Evolutionary conservation across 1,140 invertebrate species (phyloP), one percentile per base, ranked within the genome.

Genomic region (Micrasema longulum): DNA sequence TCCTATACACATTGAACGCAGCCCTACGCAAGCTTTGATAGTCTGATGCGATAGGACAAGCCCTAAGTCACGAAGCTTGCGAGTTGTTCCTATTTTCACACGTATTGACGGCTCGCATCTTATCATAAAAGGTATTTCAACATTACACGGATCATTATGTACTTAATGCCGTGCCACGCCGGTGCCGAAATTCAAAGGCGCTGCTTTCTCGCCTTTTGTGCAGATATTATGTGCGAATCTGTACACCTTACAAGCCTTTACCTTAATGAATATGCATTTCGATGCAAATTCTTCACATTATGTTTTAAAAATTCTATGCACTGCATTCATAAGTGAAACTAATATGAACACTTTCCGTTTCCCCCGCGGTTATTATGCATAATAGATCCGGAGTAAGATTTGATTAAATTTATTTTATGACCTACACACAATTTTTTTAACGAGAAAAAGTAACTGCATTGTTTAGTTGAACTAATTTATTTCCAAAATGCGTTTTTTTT

Each of bases 21-120:
- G 52, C 52, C 52, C 52, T 43, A 47, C 60, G 60, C 47, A 41
- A 64, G 45, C 41, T 64, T n/a, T 47, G 60, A 64, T 64, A 31
- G 20, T 31, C 18, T 31, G 41, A 45, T 47, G 23, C 45, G 60
- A 64, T 64, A 64, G 22, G 20, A 48, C 60, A 31, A 41, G 41
- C 36, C 14, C 14, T 7, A 38, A 47, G 60, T 64, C 60, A 64
- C 60, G 60, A 64, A 0, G 41, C 43, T n/a, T 64, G 5, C 9
- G n/a, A 35, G 43, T 12, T 64, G 60, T 47, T 31, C 43, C 41
- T 64, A 47, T 64, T 47, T 26, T 64, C 22, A 64, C 60, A 64
- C 60, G 26, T 47, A 64, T 35, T 62, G 57, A 62, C 22, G 22
- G 41, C 43, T 18, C 23, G 20, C 2, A 12, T 14, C 43, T 47